Evolutionary conservation across 2,888 invertebrate species (phyloP).

Genomic region (Drosophila buzzatii): DNA sequence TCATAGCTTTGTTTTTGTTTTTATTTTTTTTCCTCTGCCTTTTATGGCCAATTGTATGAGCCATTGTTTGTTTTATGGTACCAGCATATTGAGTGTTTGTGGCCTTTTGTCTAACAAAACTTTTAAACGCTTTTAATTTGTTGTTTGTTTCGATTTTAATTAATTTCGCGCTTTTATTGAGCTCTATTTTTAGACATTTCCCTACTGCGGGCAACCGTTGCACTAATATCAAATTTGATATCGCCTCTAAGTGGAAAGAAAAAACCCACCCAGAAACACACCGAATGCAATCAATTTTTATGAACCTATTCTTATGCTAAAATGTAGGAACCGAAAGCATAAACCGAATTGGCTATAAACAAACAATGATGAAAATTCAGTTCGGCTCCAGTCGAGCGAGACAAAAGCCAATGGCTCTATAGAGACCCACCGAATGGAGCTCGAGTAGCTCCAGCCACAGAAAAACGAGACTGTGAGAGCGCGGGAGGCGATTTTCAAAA

Average conservation of each 20-base stretch:
- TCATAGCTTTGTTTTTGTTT: slow-evolving; percentile 11
- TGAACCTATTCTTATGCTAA: slow-evolving; percentile 74
- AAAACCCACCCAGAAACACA: slow-evolving; percentile 59
- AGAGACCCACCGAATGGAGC: slow-evolving; percentile 59
- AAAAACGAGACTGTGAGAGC: slow-evolving; percentile 66
- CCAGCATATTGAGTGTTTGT: slow-evolving; percentile 43
- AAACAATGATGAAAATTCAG: slow-evolving; percentile 66
- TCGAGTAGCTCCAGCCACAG: slow-evolving; percentile 6
- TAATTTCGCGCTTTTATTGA: slow-evolving; percentile 55
- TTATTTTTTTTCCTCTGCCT: not conserved
- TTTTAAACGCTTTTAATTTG: slow-evolving; percentile 56
- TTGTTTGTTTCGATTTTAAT: slow-evolving; percentile 47
- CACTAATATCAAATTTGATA: slow-evolving; percentile 31
- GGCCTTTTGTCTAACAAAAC: slow-evolving; percentile 47
- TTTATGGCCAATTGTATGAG: slow-evolving; percentile 54
- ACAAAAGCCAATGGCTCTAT: slow-evolving; percentile 76
- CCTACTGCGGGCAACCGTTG: slow-evolving; percentile 47
- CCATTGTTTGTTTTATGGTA: slow-evolving; percentile 57
- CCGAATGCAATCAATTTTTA: slow-evolving; percentile 65
- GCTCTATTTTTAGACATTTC: slow-evolving; percentile 30
- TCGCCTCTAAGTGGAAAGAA: not conserved
- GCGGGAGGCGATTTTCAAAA: slow-evolving; percentile 73
- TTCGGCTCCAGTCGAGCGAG: slow-evolving; percentile 52
- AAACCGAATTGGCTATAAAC: slow-evolving; percentile 68
- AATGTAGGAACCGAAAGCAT: slow-evolving; percentile 45